Conservation (phyloP, 1,140 invertebrate species). For the Brachionus paranguensis region DNA sequence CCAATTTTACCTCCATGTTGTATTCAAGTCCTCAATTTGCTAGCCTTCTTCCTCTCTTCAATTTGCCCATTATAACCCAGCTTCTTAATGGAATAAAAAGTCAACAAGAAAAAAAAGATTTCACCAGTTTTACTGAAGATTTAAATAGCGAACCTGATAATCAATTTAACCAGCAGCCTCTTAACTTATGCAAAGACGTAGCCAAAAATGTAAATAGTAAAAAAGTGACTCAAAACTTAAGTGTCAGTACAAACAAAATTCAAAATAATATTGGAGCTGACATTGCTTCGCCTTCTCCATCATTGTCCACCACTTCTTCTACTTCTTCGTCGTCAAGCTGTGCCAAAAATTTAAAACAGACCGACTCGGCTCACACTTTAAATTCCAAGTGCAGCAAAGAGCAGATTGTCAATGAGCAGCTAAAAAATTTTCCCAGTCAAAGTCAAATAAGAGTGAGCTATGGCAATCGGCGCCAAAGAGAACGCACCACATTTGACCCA, state of each 20-base stretch:
- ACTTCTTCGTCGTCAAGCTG: not conserved
- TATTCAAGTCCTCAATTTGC: constrained; percentile 25
- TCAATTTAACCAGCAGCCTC: not conserved
- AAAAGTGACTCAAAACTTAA: constrained; percentile 5
- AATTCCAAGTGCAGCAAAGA: not conserved
- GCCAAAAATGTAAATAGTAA: not conserved
- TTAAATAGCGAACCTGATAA: not conserved
- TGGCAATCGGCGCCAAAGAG: constrained; percentile 43
- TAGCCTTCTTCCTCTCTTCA: not conserved
- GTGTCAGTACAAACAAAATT: not conserved
- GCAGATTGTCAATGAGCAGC: not conserved
- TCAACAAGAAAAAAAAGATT: constrained; percentile 9
- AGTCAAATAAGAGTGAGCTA: not conserved
- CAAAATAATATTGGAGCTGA: not conserved
- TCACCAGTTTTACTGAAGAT: not conserved
- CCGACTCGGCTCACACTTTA: not conserved
- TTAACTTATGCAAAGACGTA: constrained; percentile 18
- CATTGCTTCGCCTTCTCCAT: constrained; percentile 6
- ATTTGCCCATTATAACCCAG: not conserved
- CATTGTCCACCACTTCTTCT: constrained; percentile 10
- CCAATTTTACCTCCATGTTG: not conserved
- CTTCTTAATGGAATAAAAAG: constrained; percentile 6
- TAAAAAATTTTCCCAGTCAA: not conserved
- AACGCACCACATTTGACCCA: constrained; percentile 76
- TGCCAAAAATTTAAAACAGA: not conserved